Conservation (phyloP, 2,888 invertebrate species). For the Stenoptilia bipunctidactyla region DNA sequence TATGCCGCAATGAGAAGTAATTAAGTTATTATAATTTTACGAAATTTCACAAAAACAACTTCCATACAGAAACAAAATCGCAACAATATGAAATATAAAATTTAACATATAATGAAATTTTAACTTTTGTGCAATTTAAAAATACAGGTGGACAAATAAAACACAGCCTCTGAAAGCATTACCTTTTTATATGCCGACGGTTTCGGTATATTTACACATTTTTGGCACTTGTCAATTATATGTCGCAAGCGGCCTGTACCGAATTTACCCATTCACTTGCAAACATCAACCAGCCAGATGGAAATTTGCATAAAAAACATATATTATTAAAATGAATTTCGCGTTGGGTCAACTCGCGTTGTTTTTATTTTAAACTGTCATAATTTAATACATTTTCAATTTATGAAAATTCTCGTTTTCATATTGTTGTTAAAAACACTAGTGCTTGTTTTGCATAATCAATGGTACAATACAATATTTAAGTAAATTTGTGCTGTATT, state of each 20-base stretch:
- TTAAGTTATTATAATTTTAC: too few species aligned
- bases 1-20: too few species aligned
- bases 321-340: slow-evolving; percentile 20
- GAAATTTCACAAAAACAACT: too few species aligned
- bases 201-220: slow-evolving; percentile 33
- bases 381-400: background rate
- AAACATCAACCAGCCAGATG: slow-evolving; percentile 54
- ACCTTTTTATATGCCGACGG: slow-evolving; percentile 10
- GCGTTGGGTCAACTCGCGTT: slow-evolving; percentile 7
- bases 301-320: slow-evolving; percentile 62
- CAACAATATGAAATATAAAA: too few species aligned
- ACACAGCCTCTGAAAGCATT: slow-evolving; percentile 38
- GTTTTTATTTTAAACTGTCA: background rate
- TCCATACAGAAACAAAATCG: too few species aligned
- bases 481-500: background rate
- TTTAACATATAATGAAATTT: too few species aligned
- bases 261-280: slow-evolving; percentile 53
- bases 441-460: background rate
- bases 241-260: slow-evolving; percentile 54
- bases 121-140: slow-evolving; percentile 17
- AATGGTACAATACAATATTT: background rate
- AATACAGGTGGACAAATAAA: slow-evolving; percentile 24
- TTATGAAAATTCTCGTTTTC: too few species aligned
- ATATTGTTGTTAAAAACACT: too few species aligned
- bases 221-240: slow-evolving; percentile 63